Evolutionary conservation across 1,140 invertebrate genomes (phyloP), one percentile per base, ranked within the genome.

Genomic region (Procambarus clarkii): DNA sequence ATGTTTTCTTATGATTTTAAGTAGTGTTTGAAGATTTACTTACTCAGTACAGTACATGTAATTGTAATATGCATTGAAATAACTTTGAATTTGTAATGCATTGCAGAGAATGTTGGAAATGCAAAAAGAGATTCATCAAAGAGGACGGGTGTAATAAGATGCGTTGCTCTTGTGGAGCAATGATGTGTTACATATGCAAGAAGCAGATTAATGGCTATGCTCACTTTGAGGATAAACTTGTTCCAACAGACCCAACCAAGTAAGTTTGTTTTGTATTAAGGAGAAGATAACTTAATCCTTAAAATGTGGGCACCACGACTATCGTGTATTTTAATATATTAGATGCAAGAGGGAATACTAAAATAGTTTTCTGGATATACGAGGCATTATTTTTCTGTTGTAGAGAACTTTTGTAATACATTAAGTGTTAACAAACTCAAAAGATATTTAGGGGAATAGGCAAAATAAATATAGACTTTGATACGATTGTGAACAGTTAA

Each of bases 81-180:
- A 11, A 54, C 11, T 54, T 54, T 54, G 50, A 54, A 54, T 8
- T 54, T 54, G 5, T 24, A n/a, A 24, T 71, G 21, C 5, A 71
- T 94, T 93, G 82, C 88, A 95, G 96, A 69, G 92, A 92, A 64
- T 93, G 92, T 90, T 93, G 83, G 80, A 93, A 93, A 64, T 93
- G 92, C n/a, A 89, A 95, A 24, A 95, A 94, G 48, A 94, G 95
- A 44, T 96, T 96, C 93, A 95, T 96, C 88, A 97, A 97, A 94
- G 95, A 95, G 83, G 95, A 95, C 86, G 97, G 97, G 3, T 97
- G 96, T 93, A 97, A 97, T 92, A 96, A 96, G 93, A 97, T 97
- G 95, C 95, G 95, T 2, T 97, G 97, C 94, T 69, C 94, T 0
- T 97, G 96, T 95, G 96, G 96, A 2, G 96, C 96, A 2, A 94